Evolutionary conservation across 37 sponge, comb jelly and placozoan species (phyloP), one percentile per base, ranked within the genome.

Genomic region (Theonella swinhoei): DNA sequence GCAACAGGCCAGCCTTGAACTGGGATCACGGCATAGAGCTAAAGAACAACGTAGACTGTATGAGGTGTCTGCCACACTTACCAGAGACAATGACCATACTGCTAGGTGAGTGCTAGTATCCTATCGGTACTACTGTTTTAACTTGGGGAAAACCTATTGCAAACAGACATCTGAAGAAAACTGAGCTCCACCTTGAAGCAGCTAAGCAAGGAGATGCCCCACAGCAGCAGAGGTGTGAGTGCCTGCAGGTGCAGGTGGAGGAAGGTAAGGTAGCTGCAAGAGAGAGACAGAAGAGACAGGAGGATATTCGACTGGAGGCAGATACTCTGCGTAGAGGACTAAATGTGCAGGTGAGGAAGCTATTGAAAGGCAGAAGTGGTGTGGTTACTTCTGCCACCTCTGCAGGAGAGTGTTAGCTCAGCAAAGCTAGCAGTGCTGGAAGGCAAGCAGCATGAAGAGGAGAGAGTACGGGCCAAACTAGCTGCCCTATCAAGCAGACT

Each of bases 21-120:
- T 93, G 36, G 78, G 82, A 67, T 24, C 62, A 62, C 85, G 70
- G 38, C 94, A 93, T 39, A 82, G 81, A 14, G 33, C 1, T 17
- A 61, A 26, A 34, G 94, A 93, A 43, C 29, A 78, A 11, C 82
- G 66, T 41, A 42, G 54, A 7, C 76, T 89, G 58, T 83, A 62
- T 43, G 90, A 89, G 58, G 59, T 70, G 47, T 26, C 70, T 25
- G 29, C 74, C 25, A 62, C 60, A 14, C 74, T 82, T 65, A 72
- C 33, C 22, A 93, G 75, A 76, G 94, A 93, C 40, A 93, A 93
- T 29, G 84, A 89, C 80, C 87, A 7, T 14, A 47, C 14, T 47
- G 54, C 54, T 14, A 47, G 14, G 76, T 61, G 78, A 76, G 22
- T 88, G 77, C 81, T 47, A 81, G 88, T 88, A 37, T n/a, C n/a